Percentiles rank a stretch among this genome's conserved stretches.
phyloP scores from a whole-genome alignment of 2,888 invertebrate genomes.

The Sclerodermus sp. region DNA sequence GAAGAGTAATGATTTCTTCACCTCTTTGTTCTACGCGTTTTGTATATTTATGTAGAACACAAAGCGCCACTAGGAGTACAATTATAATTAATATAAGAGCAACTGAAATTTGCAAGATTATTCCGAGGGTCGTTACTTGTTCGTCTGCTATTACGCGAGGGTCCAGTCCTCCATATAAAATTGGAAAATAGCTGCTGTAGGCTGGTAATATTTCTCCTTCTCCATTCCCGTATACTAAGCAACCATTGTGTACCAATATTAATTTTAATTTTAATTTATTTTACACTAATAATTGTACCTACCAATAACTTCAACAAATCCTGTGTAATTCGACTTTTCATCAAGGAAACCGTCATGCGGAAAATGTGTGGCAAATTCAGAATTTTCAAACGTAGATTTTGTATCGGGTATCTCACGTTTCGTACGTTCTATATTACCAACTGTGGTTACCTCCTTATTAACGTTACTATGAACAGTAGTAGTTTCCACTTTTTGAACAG shows the following conservation, averaged over 20 bases:
- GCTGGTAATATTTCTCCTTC: constrained; percentile 62
- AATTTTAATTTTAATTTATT: too few species aligned
- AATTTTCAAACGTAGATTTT: constrained; percentile 40
- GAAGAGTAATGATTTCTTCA: constrained; percentile 69
- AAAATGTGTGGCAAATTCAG: constrained; percentile 43
- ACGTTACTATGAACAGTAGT: constrained; percentile 10
- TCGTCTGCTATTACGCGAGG: constrained; percentile 54
- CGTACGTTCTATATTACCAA: constrained; percentile 19
- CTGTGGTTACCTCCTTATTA: constrained; percentile 1
- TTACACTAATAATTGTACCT: constrained; percentile 44
- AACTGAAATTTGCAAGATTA: constrained; percentile 71
- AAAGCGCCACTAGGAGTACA: constrained; percentile 66
- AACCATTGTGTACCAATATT: constrained; percentile 22
- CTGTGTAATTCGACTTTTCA: constrained; percentile 78
- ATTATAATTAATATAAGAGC: constrained; percentile 67
- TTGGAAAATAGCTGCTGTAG: constrained; percentile 76
- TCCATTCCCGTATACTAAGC: constrained; percentile 59
- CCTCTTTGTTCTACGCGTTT: constrained; percentile 68
- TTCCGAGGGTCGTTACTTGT: constrained; percentile 60
- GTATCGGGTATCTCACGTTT: constrained; percentile 41
- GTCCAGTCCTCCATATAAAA: constrained; percentile 72
- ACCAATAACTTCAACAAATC: constrained; percentile 83
- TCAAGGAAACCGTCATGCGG: constrained; percentile 76
- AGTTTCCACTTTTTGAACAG: constrained; percentile 8
- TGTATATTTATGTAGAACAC: constrained; percentile 68